Conservation (phyloP, 1,140 invertebrate species). For the Elysia chlorotica region DNA sequence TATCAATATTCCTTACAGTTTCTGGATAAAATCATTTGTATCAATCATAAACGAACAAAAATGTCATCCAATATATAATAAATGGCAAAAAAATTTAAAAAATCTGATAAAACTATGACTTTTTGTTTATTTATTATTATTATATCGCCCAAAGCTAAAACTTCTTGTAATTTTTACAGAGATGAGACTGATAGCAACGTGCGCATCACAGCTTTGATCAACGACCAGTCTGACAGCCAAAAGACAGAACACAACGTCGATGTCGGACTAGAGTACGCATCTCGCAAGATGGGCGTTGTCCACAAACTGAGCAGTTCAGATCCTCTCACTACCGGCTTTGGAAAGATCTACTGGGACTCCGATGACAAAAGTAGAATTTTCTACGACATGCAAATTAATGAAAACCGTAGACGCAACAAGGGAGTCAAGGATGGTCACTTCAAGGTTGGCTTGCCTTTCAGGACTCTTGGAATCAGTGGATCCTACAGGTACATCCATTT, state of each 20-base stretch:
- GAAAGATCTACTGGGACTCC: constrained; percentile 11
- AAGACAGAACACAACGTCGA: neutral
- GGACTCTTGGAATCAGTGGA: constrained; percentile 8
- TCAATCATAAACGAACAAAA: neutral
- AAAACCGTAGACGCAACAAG: constrained; percentile 3
- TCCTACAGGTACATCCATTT: constrained; percentile 2
- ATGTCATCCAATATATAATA: no score
- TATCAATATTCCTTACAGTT: neutral
- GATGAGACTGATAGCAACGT: constrained; percentile 24
- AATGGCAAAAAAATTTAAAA: no score
- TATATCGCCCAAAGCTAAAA: neutral
- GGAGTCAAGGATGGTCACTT: neutral
- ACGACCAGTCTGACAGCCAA: neutral
- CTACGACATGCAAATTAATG: constrained; percentile 11
- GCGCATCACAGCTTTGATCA: neutral
- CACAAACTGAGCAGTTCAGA: neutral
- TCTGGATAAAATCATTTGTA: neutral
- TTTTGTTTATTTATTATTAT: neutral
- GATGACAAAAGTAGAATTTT: neutral
- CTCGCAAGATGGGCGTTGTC: constrained; percentile 10
- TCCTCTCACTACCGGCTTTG: neutral
- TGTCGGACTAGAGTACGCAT: constrained; percentile 13
- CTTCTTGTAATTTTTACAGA: constrained; percentile 17
- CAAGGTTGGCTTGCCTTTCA: constrained; percentile 11
- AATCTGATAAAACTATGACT: neutral